Base-by-base conservation (phyloP, 2,888 invertebrate genomes). In the Belgica antarctica region DNA sequence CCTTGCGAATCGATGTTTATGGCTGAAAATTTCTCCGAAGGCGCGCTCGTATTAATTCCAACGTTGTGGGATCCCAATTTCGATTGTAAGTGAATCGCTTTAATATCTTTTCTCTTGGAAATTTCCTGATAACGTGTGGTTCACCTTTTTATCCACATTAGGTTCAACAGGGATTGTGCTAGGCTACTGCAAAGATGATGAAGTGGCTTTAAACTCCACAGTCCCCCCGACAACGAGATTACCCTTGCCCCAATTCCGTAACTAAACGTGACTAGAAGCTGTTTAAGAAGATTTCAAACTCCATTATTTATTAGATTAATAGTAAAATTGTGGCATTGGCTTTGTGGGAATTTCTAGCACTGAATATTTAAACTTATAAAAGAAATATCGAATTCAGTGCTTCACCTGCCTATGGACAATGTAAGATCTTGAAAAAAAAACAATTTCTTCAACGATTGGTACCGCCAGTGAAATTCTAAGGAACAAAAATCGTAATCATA, bases 141-240 rank as follows among this genome's bases (percentile, higher is more conserved):
- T 22, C 7, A 31, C 12, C 34, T 8, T 31, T 31, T 31, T 12
- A 31, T 31, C 12, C 34, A 8, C 12, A 52, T 22, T 52, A 66
- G 80, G 80, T 72, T 77, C 79, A 10, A 75, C 80, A 34, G 80
- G 79, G 71, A 78, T 80, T 73, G 80, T 80, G 62, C 74, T 80
- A 75, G 79, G 76, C 61, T 80, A 80, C 72, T 80, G 80, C 72
- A 78, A 77, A 72, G 70, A 72, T 52, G 72, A 71, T 34, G 65
- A 68, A 24, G 46, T 34, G 19, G 28, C 52, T 4, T 15, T 52
- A 36, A 71, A 71, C 65, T 22, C 63, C 34, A 73, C 72, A 15
- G 36, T n/a, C n/a, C n/a, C n/a, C 52, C 52, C 52, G 10, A 19
- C 71, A 31, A 69, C 25, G 4, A 19, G 22, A 34, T 15, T 70